phyloP scores from a whole-genome alignment of 1,140 invertebrate genomes.

The Pseudomyrmex pallidus region DNA sequence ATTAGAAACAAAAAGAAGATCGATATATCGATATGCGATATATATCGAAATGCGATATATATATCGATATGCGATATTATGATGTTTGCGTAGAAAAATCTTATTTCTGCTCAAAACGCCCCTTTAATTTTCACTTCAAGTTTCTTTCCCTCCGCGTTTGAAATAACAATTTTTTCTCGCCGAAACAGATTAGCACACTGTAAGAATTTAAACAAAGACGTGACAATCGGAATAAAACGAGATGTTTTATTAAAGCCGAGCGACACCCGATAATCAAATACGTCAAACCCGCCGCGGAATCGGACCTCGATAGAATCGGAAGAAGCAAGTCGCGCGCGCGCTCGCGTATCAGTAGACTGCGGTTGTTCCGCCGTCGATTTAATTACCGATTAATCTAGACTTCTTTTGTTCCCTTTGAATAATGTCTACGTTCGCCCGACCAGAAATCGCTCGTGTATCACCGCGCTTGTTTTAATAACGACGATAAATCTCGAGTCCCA shows the following conservation, averaged over 20 bases:
- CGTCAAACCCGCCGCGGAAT: conserved; percentile 29
- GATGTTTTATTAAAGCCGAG: conserved; percentile 40
- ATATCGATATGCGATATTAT: too few species aligned
- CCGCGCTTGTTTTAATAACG: conserved; percentile 71
- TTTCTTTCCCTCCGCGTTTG: too few species aligned
- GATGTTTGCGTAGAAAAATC: too few species aligned
- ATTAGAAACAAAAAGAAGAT: too few species aligned
- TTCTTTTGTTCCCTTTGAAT: conserved; percentile 69
- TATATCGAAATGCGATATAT: too few species aligned
- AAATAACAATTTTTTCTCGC: neutral
- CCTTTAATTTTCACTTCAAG: neutral
- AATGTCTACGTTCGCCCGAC: conserved; percentile 51
- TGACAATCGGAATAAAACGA: conserved; percentile 33
- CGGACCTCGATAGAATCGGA: conserved; percentile 48
- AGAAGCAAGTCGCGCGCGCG: conserved; percentile 28
- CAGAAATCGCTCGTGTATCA: conserved; percentile 55
- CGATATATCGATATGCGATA: too few species aligned
- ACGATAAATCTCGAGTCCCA: conserved; percentile 66
- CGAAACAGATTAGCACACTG: neutral
- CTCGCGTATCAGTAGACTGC: conserved; percentile 43
- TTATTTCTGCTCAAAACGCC: too few species aligned
- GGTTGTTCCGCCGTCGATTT: conserved; percentile 61
- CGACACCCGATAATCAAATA: conserved; percentile 38
- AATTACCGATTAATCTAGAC: conserved; percentile 73
- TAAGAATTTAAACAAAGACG: conserved; percentile 25